Percentiles rank a stretch among this genome's conserved stretches.
phyloP scores from a whole-genome alignment of 2,797 vertebrate species.

The Danio choprae region DNA sequence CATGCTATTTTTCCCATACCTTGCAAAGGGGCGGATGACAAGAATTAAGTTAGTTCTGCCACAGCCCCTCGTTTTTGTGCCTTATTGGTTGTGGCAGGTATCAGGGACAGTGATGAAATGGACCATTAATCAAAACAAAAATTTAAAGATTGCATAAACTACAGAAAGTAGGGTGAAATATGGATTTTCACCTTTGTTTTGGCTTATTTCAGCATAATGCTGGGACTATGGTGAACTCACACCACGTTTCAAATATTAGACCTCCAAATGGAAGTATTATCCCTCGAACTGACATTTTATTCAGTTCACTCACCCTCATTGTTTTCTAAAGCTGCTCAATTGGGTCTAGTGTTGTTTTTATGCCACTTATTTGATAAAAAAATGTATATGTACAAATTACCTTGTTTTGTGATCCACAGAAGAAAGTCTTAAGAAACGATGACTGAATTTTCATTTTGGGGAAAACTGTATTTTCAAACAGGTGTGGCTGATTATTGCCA shows the following conservation, averaged over 20 bases:
- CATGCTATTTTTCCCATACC: conserved; percentile 85
- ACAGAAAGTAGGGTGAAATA: neutral
- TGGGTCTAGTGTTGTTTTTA: neutral
- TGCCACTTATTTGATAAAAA: no score
- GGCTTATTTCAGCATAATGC: neutral
- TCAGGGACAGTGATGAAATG: conserved; percentile 74
- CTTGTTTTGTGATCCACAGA: neutral
- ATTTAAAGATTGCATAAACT: neutral
- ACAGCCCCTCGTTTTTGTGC: conserved; percentile 79
- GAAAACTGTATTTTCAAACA: neutral
- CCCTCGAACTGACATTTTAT: neutral
- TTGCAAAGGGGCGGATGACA: conserved; percentile 86
- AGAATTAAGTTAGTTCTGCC: conserved; percentile 91
- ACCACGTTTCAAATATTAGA: neutral
- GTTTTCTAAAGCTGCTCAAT: neutral
- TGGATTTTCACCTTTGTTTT: neutral
- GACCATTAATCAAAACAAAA: conserved; percentile 78
- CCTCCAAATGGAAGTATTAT: neutral
- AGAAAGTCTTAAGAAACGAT: neutral
- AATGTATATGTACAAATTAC: neutral
- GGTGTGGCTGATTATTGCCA: neutral
- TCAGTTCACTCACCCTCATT: neutral
- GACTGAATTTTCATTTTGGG: neutral
- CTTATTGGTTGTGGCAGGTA: conserved; percentile 78
- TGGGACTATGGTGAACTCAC: neutral